These are phyloP conservation scores for Picathartes gymnocephalus DNA, from an alignment of 2,113 vertebrate species.

Conservation along the genomic window DNA sequence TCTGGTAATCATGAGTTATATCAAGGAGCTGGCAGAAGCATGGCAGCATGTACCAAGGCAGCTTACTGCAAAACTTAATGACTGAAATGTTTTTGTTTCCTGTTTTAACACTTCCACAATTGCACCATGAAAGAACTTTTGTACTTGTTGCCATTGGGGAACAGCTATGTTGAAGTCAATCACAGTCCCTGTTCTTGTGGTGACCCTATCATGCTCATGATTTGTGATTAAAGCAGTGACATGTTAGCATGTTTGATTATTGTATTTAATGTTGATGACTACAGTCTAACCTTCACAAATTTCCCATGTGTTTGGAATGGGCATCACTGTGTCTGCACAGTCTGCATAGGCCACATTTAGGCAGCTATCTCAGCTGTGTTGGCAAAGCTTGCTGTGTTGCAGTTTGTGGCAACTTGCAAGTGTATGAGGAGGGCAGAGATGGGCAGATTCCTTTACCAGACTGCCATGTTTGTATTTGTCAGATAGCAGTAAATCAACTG, in stretches of 20 bases:
- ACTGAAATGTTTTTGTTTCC: background rate
- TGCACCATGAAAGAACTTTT: background rate
- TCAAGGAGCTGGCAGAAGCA: background rate
- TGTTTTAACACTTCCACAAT: background rate
- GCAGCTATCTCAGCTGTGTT: background rate
- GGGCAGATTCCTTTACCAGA: background rate
- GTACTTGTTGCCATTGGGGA: background rate
- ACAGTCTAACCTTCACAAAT: background rate
- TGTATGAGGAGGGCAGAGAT: background rate
- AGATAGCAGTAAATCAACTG: background rate
- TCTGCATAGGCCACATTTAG: background rate
- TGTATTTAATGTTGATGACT: background rate
- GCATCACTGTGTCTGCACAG: background rate
- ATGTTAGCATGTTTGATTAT: background rate
- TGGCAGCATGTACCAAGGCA: background rate
- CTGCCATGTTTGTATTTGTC: background rate
- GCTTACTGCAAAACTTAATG: background rate
- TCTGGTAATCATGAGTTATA: background rate
- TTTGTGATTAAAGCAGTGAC: background rate
- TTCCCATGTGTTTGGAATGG: background rate
- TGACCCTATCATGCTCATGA: background rate
- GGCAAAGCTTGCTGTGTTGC: background rate
- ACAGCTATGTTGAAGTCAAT: background rate
- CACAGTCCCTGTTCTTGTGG: background rate
- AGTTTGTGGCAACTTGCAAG: background rate